Conservation (phyloP, 53 echinoderm and acorn worm species). For the Paracentrotus lividus region DNA sequence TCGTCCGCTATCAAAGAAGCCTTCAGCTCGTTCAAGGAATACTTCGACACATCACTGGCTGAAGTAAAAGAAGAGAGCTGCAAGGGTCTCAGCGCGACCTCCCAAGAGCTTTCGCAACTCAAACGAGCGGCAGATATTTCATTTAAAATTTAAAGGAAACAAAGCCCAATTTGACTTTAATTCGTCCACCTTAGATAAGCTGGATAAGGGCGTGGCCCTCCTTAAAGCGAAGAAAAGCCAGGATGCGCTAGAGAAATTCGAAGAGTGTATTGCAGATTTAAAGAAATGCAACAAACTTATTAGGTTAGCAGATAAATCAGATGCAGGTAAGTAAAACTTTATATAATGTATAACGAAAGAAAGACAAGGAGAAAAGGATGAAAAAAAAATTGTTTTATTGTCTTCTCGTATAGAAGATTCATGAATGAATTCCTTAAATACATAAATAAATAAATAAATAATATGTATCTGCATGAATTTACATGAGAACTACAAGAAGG, state of each 20-base stretch:
- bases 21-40: neutral
- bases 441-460: too few relatives aligned
- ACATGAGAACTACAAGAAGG: too few relatives aligned
- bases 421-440: too few relatives aligned
- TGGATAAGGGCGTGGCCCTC: neutral
- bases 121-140: neutral
- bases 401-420: too few relatives aligned
- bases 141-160: neutral
- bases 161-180: neutral
- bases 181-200: neutral
- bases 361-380: too few relatives aligned
- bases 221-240: neutral
- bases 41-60: neutral
- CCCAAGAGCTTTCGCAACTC: neutral
- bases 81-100: neutral
- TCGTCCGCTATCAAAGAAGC: neutral
- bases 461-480: too few relatives aligned
- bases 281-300: neutral
- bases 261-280: neutral
- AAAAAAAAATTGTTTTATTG: too few relatives aligned
- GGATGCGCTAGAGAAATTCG: neutral
- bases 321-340: neutral
- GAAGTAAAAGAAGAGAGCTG: neutral
- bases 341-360: too few relatives aligned
- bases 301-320: neutral